These are phyloP conservation scores for Herpetotheres cachinnans DNA, from an alignment of 2,113 vertebrate species.

Conservation along the genomic window DNA sequence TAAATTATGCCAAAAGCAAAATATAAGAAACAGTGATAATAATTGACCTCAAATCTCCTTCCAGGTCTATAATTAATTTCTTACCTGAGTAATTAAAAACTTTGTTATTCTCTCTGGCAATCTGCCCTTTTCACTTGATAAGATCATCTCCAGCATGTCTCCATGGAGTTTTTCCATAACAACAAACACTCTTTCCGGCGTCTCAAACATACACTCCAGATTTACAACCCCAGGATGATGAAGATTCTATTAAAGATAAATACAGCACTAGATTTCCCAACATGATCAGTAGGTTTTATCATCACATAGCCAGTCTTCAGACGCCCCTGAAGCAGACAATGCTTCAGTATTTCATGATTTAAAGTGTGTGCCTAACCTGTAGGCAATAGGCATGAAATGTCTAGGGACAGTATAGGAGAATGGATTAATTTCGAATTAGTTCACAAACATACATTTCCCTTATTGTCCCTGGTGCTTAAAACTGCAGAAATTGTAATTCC, in stretches of 20 bases:
- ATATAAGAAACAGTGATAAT: background rate
- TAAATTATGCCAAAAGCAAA: background rate
- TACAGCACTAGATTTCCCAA: conserved; percentile 43
- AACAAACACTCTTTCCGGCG: conserved; percentile 93
- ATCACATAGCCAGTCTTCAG: conserved; percentile 17
- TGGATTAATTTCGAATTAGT: background rate
- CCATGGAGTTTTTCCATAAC: conserved; percentile 99
- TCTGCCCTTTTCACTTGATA: conserved; percentile 97
- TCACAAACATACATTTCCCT: background rate
- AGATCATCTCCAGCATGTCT: conserved; percentile 99
- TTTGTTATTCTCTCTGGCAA: conserved; percentile 96
- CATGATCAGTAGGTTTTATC: conserved; percentile 32
- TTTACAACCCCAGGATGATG: conserved; percentile 96
- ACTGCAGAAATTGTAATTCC: background rate
- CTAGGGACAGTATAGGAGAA: background rate
- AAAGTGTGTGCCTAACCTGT: background rate
- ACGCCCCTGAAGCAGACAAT: background rate
- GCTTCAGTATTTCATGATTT: background rate
- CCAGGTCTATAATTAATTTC: conserved; percentile 52
- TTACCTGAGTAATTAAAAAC: conserved; percentile 95
- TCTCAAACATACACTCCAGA: conserved; percentile 99
- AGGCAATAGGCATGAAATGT: background rate
- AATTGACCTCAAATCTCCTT: conserved; percentile 41
- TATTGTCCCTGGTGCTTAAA: background rate
- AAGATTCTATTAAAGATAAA: conserved; percentile 85